Evolutionary conservation across 2,888 invertebrate genomes (phyloP), one percentile per base, ranked within the genome.

Genomic region (Odontomyia ornata): DNA sequence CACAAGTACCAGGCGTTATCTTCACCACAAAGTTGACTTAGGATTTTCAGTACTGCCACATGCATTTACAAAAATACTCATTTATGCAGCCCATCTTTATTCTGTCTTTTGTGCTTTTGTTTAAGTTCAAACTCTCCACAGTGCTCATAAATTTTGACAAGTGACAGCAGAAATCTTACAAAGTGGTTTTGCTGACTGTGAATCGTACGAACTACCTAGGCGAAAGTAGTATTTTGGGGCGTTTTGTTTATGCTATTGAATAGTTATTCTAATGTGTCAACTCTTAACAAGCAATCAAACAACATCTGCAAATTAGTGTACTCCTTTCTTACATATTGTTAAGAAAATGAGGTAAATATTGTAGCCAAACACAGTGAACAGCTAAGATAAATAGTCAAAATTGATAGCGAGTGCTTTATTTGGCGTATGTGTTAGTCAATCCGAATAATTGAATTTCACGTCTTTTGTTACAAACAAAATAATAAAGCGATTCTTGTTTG

Each of bases 331-430:
- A 36, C n/a, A n/a, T n/a, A 36, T 15, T 28, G 23, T 28, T 25
- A 27, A 72, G 25, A 72, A 72, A 72, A 72, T 72, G 71, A 72
- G 71, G 71, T 72, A 28, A 52, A 56, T 65, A 7, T 65, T n/a
- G 62, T 9, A 52, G n/a, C 52, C 52, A 52, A 9, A 4, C 13
- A n/a, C 52, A 52, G 18, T 52, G 18, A 3, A 52, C 15, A 15
- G 2, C 52, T n/a, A 52, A 27, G 27, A 11, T 21, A n/a, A 21
- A 25, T 52, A 18, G 52, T 52, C 13, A 52, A 15, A n/a, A 18
- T 18, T 52, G 52, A 52, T 52, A 52, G 13, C 5, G 52, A 9
- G 52, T 4, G 15, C 52, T 52, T 9, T 52, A n/a, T n/a, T 18
- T 52, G 15, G 52, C 15, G 5, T 52, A 18, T 52, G 4, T 18